phyloP scores from a whole-genome alignment of 2,888 invertebrate genomes.

The Andrena trimmerana region DNA sequence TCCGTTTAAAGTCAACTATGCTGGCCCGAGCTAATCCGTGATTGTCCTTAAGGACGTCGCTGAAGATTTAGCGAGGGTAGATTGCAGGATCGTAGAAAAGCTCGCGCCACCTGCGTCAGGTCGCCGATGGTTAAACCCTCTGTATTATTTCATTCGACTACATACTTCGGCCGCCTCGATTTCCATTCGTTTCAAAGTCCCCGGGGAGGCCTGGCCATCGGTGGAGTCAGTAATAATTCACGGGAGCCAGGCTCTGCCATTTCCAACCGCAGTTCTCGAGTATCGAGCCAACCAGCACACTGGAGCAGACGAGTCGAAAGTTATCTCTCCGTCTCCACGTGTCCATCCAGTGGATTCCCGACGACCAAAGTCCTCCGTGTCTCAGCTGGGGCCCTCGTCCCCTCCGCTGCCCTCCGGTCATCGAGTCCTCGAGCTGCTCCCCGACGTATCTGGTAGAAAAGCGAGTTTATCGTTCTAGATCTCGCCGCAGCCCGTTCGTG shows the following conservation, averaged over 20 bases:
- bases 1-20: neutral
- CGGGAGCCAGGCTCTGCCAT: neutral
- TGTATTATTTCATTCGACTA: neutral
- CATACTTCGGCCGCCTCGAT: neutral
- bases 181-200: neutral
- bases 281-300: neutral
- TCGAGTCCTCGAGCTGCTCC: too few species aligned
- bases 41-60: neutral
- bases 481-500: slow-evolving; percentile 14
- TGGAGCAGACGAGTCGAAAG: neutral
- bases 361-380: neutral
- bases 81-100: too few species aligned
- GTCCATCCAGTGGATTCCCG: neutral
- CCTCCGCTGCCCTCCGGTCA: slow-evolving; percentile 17
- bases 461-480: slow-evolving; percentile 7
- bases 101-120: neutral
- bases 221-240: neutral
- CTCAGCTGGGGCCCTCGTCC: neutral
- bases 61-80: neutral
- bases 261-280: neutral
- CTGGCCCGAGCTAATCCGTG: neutral
- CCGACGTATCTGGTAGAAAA: neutral
- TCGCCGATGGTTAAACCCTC: neutral
- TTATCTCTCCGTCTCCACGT: neutral
- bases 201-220: neutral